phyloP scores from a whole-genome alignment of 2,797 vertebrate species.

The Sus cebifrons region DNA sequence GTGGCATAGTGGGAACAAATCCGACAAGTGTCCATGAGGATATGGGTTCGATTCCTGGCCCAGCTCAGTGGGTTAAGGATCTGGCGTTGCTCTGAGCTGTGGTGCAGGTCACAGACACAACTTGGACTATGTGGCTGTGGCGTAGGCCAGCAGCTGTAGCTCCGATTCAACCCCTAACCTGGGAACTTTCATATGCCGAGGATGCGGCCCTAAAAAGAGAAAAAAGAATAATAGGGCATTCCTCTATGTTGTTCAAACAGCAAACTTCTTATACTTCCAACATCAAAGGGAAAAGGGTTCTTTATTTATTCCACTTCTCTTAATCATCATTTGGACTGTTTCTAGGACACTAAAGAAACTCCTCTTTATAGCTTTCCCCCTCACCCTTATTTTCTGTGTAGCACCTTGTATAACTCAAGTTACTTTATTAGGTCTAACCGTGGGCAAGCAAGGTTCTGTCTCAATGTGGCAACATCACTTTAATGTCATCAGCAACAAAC shows the following conservation, averaged over 20 bases:
- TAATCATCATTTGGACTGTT: background rate
- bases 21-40: too few species aligned
- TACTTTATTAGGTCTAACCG: background rate
- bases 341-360: background rate
- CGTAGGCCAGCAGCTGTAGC: too few species aligned
- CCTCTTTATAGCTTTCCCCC: background rate
- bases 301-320: background rate
- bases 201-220: too few species aligned
- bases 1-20: too few species aligned
- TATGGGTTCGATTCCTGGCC: too few species aligned
- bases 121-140: too few species aligned
- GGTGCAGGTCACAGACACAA: too few species aligned
- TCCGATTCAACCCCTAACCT: too few species aligned
- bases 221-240: background rate
- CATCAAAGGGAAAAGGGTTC: background rate
- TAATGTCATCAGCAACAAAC: constrained; percentile 21
- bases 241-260: background rate
- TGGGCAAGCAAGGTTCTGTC: background rate
- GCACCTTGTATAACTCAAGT: background rate
- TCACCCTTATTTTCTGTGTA: background rate
- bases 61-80: too few species aligned
- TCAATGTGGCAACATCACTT: background rate
- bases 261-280: background rate
- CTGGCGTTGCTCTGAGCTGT: too few species aligned
- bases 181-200: too few species aligned